Evolutionary conservation across 2,888 invertebrate genomes (phyloP).

Genomic region (Zhengitettix transpicula): DNA sequence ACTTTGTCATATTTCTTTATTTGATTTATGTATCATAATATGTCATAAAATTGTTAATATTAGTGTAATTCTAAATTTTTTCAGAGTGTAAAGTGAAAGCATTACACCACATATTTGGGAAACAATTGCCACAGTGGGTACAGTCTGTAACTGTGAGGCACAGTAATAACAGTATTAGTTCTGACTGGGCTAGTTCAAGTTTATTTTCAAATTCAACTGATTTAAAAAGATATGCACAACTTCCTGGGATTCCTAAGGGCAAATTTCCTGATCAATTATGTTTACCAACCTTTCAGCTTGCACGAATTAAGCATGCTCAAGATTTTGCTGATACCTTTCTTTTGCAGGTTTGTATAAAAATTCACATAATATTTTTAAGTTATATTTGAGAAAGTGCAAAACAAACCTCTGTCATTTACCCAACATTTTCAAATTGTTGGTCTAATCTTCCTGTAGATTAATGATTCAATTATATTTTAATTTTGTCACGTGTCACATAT

Average conservation of each 20-base stretch:
- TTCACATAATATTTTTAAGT: too few relatives aligned
- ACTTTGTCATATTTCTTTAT: too few relatives aligned
- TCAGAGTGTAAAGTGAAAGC: constrained; percentile 16
- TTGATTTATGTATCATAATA: too few relatives aligned
- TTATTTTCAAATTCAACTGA: constrained; percentile 8
- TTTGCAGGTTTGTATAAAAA: constrained; percentile 20
- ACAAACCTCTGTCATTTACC: too few relatives aligned
- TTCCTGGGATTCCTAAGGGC: neutral
- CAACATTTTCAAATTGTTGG: too few relatives aligned
- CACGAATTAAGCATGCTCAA: constrained; percentile 27
- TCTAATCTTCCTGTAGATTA: too few relatives aligned
- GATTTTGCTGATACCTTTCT: constrained; percentile 29
- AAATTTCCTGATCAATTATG: constrained; percentile 15
- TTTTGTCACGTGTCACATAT: too few relatives aligned
- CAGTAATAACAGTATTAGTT: constrained; percentile 12
- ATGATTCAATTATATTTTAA: too few relatives aligned
- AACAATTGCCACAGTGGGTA: constrained; percentile 14
- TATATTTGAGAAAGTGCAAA: too few relatives aligned
- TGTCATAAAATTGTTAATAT: too few relatives aligned
- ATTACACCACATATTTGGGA: constrained; percentile 16
- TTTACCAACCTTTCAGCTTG: constrained; percentile 25
- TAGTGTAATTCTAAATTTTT: neutral
- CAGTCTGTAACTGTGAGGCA: constrained; percentile 10
- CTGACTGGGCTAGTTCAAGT: constrained; percentile 14
- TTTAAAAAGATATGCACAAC: constrained; percentile 3